Evolutionary conservation across 2,888 invertebrate species (phyloP), one percentile per base, ranked within the genome.

Genomic region (Hofmannophila pseudospretella): DNA sequence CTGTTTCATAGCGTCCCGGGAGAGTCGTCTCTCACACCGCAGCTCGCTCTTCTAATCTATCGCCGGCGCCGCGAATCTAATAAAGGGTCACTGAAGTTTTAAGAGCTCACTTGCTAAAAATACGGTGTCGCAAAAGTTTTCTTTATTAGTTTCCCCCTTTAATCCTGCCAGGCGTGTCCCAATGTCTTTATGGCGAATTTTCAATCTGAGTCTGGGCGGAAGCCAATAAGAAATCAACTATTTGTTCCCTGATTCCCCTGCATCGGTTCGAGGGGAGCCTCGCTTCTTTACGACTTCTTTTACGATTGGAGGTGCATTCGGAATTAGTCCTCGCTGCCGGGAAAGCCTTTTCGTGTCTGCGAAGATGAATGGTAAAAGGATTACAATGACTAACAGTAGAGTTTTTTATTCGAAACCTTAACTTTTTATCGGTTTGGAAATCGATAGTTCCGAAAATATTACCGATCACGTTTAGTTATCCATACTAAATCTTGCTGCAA

Each of bases 161-260:
- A 84, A 84, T 84, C 82, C 79, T 63, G 61, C 73, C 76, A 74
- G 79, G 79, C 84, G 85, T 84, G 80, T 81, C 72, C 73, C 82
- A 84, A 85, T 86, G 84, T 86, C 81, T 84, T 86, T 84, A 86
- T 82, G 82, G 84, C 76, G 76, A 82, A 82, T 82, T 84, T 86
- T 86, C 84, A 84, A 86, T 82, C 84, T 81, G 78, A 75, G 76
- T 71, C 82, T 81, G 79, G 80, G 78, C 67, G 72, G 78, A 76
- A 82, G 78, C 81, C 86, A 86, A 84, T 85, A 85, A 84, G 81
- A 82, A 86, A 85, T 85, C 84, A 85, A 85, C 80, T 80, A 81
- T 84, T 86, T 79, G 79, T 78, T 74, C 76, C 72, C 71, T 79
- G 81, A 80, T 80, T 76, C 76, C 58, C 74, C 78, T 79, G 84